Conservation (phyloP, 2,888 invertebrate genomes). For the Ptychoptera albimana region DNA sequence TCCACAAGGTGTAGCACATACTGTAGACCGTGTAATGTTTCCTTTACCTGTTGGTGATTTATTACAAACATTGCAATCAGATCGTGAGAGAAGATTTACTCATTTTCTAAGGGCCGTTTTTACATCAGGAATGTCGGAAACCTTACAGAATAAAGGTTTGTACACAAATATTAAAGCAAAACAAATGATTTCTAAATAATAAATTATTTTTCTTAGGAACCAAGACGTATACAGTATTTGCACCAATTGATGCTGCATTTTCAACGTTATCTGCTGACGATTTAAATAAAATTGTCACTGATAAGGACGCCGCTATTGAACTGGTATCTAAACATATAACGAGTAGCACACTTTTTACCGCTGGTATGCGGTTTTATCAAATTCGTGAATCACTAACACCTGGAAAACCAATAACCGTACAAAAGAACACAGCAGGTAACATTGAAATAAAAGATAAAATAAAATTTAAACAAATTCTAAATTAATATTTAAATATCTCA, state of each 20-base stretch:
- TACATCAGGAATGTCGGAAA: slow-evolving; percentile 60
- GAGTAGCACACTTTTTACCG: slow-evolving; percentile 65
- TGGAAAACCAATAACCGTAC: slow-evolving; percentile 59
- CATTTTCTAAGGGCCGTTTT: slow-evolving; percentile 62
- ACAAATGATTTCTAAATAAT: not conserved
- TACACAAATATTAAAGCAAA: not conserved
- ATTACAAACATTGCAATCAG: slow-evolving; percentile 69
- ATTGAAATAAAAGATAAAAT: not conserved
- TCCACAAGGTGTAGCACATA: slow-evolving; percentile 73
- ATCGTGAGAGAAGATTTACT: slow-evolving; percentile 64
- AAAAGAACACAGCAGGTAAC: slow-evolving; percentile 54
- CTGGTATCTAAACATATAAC: slow-evolving; percentile 61
- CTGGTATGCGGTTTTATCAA: slow-evolving; percentile 78
- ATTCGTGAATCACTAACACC: slow-evolving; percentile 62
- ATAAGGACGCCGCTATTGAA: slow-evolving; percentile 48
- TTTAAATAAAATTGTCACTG: slow-evolving; percentile 41
- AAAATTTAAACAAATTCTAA: not conserved
- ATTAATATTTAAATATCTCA: slow-evolving; percentile 24
- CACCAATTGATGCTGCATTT: slow-evolving; percentile 71
- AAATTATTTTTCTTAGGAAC: slow-evolving; percentile 38
- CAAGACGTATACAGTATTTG: slow-evolving; percentile 72
- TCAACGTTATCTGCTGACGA: slow-evolving; percentile 44
- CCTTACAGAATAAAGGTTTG: slow-evolving; percentile 31
- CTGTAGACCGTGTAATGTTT: slow-evolving; percentile 76
- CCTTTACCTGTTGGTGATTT: slow-evolving; percentile 77